Evolutionary conservation across 2,888 invertebrate species (phyloP).

Genomic region (Macaria notata): DNA sequence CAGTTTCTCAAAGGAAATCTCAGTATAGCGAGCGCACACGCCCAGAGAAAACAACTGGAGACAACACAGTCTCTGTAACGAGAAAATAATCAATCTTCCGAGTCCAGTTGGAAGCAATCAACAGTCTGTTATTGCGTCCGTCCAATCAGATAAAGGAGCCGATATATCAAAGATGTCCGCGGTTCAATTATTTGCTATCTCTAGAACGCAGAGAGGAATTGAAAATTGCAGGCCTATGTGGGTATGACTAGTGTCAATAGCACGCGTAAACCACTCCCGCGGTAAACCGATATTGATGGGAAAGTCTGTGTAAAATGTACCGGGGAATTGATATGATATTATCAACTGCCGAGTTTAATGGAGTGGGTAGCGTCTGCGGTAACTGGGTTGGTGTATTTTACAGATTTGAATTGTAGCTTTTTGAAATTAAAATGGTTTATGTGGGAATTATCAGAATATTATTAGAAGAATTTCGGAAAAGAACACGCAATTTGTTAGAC

Average conservation of each 20-base stretch:
- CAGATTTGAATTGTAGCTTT: no score
- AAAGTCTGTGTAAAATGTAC: no score
- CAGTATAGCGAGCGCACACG: no score
- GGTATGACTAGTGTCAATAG: constrained; percentile 51
- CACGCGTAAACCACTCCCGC: constrained; percentile 38
- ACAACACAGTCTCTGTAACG: constrained; percentile 56
- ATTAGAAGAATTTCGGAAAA: no score
- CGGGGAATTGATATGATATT: no score
- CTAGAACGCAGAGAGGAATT: constrained; percentile 69
- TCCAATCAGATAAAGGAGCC: constrained; percentile 79
- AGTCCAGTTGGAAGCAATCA: constrained; percentile 81
- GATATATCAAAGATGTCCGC: constrained; percentile 81
- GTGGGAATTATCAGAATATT: no score
- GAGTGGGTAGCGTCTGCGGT: no score
- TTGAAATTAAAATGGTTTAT: no score
- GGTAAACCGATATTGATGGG: constrained; percentile 39
- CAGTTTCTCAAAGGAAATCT: no score
- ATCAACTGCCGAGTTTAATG: no score
- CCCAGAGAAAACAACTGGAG: constrained; percentile 47
- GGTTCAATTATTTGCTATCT: constrained; percentile 79
- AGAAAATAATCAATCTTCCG: constrained; percentile 81
- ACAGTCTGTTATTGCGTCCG: constrained; percentile 79
- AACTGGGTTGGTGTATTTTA: no score
- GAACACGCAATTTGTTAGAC: no score
- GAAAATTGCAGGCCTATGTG: constrained; percentile 62